Base-by-base conservation (phyloP, 2,888 invertebrate species). In the Neoaliturus tenellus region DNA sequence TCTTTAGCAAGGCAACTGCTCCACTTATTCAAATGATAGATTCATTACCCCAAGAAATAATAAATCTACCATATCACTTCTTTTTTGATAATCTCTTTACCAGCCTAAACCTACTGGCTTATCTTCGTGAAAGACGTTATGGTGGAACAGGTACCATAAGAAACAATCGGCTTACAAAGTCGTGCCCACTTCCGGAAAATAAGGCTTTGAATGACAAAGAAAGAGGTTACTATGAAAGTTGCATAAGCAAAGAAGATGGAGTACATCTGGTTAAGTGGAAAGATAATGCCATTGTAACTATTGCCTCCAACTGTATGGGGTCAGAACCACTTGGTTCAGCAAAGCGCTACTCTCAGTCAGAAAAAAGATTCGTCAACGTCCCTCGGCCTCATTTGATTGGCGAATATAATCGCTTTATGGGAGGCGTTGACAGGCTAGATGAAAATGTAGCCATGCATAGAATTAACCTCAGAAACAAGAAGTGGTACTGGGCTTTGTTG, bases 71-170 rank as follows among this genome's bases (percentile, higher is more conserved):
- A 51, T 87, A 85, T 75, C 73, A 85, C n/a, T 82, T 88, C 80
- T 88, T 86, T 84, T 85, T 87, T 84, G 88, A 88, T 71, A 88
- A 88, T 55, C 82, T 89, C 28, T 89, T 89, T 83, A 89, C 88
- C 20, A 86, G 86, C 78, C 67, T 87, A 71, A 86, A 87, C 71
- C 48, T 88, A 39, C 81, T 88, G 67, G 73, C 80, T 31, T 82
- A 85, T 83, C 78, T 88, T 67, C 85, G 85, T 83, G 80, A 84
- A 28, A 62, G 75, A 10, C 86, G 86, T 4, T 87, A 87, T 82
- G 82, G 84, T 75, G 86, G 85, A 67, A 89, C 87, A n/a, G 88
- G 87, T 35, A 88, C 88, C 62, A 81, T 88, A 23, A 69, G 86
- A 48, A 85, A 88, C 39, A 82, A 86, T 67, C 51, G 58, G 48